Percentiles rank a stretch among this genome's conserved stretches.
Evolutionary conservation across 2,888 invertebrate genomes (phyloP).

Genomic region (Lucinisca nassula): DNA sequence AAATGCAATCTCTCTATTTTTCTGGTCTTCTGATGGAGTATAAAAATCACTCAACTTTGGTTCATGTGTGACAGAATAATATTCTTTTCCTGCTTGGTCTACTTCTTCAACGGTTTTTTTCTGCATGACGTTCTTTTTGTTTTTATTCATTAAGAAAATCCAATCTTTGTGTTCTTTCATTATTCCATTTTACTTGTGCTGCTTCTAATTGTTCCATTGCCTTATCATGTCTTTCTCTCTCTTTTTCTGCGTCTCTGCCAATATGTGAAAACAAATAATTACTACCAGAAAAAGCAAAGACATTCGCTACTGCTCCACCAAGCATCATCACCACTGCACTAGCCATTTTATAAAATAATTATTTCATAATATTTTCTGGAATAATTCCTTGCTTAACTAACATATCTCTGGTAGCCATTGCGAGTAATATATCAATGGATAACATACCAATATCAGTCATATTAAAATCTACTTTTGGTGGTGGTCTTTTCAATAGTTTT

Average conservation of each 20-base stretch:
- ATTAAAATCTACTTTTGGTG: conserved; percentile 51
- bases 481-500: conserved; percentile 37
- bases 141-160: conserved; percentile 58
- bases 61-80: conserved; percentile 53
- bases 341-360: conserved; percentile 60
- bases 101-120: background rate
- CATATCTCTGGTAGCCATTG: conserved; percentile 36
- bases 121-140: conserved; percentile 18
- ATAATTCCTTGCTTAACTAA: conserved; percentile 15
- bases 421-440: conserved; percentile 13
- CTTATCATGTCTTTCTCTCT: conserved; percentile 57
- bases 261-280: conserved; percentile 38
- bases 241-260: conserved; percentile 35
- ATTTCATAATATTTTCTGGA: conserved; percentile 11
- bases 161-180: conserved; percentile 50
- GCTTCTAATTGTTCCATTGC: conserved; percentile 60
- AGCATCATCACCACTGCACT: conserved; percentile 26
- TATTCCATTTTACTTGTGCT: conserved; percentile 37
- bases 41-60: conserved; percentile 41
- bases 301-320: conserved; percentile 12
- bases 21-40: conserved; percentile 20
- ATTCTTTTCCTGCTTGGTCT: conserved; percentile 32
- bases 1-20: conserved; percentile 25
- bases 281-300: conserved; percentile 27
- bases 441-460: conserved; percentile 16